Base-by-base conservation (phyloP, 2,113 vertebrate genomes). In the Orycteropus afer region DNA sequence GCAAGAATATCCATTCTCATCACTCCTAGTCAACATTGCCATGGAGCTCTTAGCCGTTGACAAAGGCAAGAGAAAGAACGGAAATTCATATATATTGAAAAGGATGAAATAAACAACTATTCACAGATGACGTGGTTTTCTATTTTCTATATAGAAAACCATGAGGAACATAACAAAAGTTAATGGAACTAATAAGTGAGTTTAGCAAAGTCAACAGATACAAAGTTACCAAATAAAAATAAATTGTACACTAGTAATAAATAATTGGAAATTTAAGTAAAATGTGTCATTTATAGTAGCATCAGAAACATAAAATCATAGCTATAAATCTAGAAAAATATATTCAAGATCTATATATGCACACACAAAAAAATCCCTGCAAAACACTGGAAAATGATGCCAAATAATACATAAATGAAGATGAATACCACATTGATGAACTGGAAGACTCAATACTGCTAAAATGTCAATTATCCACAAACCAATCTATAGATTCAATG, bases 371-470 rank as follows among this genome's bases (percentile, higher is more conserved):
- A 84, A 45, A 59, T 45, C 17, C 25, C 67, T 42, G 42, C 1
- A 86, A 90, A 93, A 51, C 15, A 93, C n/a, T 67, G 13, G 42
- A 88, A 37, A 91, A 87, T 87, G 67, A 77, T 63, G 5, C 71
- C 18, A 65, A 57, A 47, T 13, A 73, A 15, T 6, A 59, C 17
- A 42, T 80, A 90, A 81, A 76, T 57, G 59, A 45, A 9, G 8
- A 69, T 5, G 77, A 20, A 69, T 55, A 76, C 29, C 45, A 63
- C 42, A 79, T 22, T 59, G 15, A 82, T 42, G n/a, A n/a, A n/a
- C n/a, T n/a, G n/a, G n/a, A n/a, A n/a, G n/a, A n/a, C n/a, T n/a
- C n/a, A n/a, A n/a, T n/a, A n/a, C n/a, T n/a, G n/a, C n/a, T n/a
- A n/a, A n/a, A n/a, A n/a, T n/a, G n/a, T n/a, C n/a, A n/a, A n/a